These are phyloP conservation scores for Stichodactyla helianthus DNA, from an alignment of 64 coral and sea anemone genomes.

Conservation along the genomic window DNA sequence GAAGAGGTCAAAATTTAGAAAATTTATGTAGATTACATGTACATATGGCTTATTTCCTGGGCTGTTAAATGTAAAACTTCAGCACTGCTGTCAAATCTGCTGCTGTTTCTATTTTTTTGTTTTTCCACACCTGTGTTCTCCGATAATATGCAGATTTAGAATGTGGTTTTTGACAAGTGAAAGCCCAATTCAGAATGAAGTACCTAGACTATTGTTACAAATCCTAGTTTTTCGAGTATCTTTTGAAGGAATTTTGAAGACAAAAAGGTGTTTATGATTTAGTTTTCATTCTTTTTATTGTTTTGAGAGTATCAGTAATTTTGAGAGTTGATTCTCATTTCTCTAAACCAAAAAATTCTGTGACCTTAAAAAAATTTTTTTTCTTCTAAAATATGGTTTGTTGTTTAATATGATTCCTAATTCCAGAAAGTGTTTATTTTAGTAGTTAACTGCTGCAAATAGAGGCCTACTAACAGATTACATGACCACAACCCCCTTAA, in stretches of 20 bases:
- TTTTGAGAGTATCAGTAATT: background rate
- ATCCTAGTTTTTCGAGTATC: background rate
- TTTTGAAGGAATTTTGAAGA: background rate
- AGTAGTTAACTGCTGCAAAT: too few species aligned
- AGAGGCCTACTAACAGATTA: too few species aligned
- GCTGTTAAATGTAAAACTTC: background rate
- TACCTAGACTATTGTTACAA: background rate
- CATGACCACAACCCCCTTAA: too few species aligned
- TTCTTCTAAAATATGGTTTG: background rate
- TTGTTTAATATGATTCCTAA: background rate
- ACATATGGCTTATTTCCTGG: background rate
- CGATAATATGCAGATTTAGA: conserved; percentile 4
- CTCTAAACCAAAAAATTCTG: background rate
- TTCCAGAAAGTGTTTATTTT: too few species aligned
- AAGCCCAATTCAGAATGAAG: conserved; percentile 5
- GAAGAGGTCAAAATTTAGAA: background rate
- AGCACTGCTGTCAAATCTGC: background rate
- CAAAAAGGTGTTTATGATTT: background rate
- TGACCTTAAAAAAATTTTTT: background rate
- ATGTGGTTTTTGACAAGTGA: conserved; percentile 7
- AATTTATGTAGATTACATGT: background rate
- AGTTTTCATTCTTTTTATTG: background rate
- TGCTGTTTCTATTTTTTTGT: background rate
- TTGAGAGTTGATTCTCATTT: background rate
- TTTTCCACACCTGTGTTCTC: background rate